Percentiles rank a stretch among this genome's conserved stretches.
These are phyloP conservation scores for Acronicta aceris DNA, from an alignment of 2,888 invertebrate species.

Conservation along the genomic window DNA sequence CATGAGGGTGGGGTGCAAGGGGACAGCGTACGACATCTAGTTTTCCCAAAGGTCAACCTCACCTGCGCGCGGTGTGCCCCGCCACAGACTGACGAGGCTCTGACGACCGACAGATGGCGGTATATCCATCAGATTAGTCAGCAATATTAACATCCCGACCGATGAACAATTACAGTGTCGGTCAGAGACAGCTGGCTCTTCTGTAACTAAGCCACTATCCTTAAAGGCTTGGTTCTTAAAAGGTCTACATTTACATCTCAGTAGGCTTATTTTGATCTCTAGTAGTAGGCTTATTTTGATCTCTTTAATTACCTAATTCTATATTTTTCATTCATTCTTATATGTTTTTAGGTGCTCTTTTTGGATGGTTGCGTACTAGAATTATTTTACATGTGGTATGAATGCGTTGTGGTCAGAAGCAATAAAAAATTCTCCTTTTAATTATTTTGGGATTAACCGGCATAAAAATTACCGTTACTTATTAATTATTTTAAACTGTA, in stretches of 20 bases:
- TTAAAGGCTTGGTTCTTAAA: neutral
- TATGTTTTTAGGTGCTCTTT: too few species aligned
- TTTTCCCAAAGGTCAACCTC: conserved; percentile 12
- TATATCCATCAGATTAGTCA: conserved; percentile 2
- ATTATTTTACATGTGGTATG: too few species aligned
- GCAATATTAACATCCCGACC: neutral
- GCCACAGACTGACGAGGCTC: conserved; percentile 8
- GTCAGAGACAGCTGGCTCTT: neutral
- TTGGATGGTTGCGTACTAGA: too few species aligned
- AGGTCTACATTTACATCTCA: too few species aligned
- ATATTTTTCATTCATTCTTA: too few species aligned
- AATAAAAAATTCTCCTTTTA: neutral
- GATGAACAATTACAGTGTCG: neutral
- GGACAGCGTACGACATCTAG: neutral
- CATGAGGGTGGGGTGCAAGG: conserved; percentile 40
- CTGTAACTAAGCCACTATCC: conserved; percentile 1
- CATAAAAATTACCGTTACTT: neutral
- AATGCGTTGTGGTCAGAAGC: neutral
- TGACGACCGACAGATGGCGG: conserved; percentile 26
- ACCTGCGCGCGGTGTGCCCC: conserved; percentile 17
- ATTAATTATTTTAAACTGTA: neutral
- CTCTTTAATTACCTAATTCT: too few species aligned
- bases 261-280: too few species aligned
- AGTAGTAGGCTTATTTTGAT: too few species aligned
- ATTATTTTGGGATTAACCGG: neutral